These are phyloP conservation scores for Megalonaias nervosa DNA, from an alignment of 1,140 invertebrate genomes.

Conservation along the genomic window DNA sequence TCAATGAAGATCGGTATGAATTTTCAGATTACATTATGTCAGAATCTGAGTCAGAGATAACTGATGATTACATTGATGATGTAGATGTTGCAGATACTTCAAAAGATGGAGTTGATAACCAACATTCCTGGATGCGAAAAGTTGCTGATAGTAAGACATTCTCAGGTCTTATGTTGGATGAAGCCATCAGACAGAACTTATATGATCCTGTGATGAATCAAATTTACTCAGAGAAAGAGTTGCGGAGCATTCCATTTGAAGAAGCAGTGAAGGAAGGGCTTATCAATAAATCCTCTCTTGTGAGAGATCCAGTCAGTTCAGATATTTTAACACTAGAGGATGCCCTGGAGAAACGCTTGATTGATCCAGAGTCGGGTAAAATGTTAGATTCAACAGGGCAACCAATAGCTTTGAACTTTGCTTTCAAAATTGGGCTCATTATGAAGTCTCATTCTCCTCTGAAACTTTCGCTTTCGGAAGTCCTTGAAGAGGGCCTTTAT, in stretches of 20 bases:
- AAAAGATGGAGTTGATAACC: too few relatives aligned
- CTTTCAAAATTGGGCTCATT: conserved; percentile 86
- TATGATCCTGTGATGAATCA: conserved; percentile 81
- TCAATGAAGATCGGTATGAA: too few relatives aligned
- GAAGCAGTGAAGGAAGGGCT: conserved; percentile 89
- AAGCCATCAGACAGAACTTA: conserved; percentile 86
- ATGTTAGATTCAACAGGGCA: conserved; percentile 77
- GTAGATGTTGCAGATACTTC: too few relatives aligned
- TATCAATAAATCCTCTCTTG: conserved; percentile 79
- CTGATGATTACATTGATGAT: too few relatives aligned
- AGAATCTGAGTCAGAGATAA: conserved; percentile 15
- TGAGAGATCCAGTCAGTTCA: conserved; percentile 80
- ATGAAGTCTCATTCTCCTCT: conserved; percentile 86
- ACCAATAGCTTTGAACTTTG: conserved; percentile 87
- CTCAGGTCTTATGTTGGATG: conserved; percentile 75
- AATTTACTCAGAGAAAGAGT: conserved; percentile 46
- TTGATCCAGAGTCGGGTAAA: conserved; percentile 83
- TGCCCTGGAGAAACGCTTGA: conserved; percentile 84
- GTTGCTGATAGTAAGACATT: too few relatives aligned
- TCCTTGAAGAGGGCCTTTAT: conserved; percentile 86
- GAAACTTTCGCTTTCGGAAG: conserved; percentile 87
- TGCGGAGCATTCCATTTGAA: conserved; percentile 47
- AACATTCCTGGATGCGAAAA: too few relatives aligned
- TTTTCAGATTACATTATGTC: too few relatives aligned
- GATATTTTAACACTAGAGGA: conserved; percentile 86